Evolutionary conservation across 2,888 invertebrate species (phyloP).

Genomic region (Rhorus exstirpatorius): DNA sequence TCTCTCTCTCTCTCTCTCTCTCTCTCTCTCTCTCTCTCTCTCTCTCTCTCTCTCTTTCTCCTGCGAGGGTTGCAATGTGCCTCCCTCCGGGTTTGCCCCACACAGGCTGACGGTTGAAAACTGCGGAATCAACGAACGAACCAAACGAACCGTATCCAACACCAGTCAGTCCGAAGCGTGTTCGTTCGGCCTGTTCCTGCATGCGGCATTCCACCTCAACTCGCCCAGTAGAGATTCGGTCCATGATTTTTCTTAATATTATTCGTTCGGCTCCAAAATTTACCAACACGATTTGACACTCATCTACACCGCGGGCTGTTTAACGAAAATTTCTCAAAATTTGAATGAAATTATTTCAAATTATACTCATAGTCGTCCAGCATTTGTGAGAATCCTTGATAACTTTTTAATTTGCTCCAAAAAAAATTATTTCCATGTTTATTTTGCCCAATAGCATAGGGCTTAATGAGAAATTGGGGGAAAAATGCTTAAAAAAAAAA

Average conservation of each 20-base stretch:
- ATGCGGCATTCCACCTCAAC: background rate
- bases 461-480: too few species aligned
- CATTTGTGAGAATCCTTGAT: too few species aligned
- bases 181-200: background rate
- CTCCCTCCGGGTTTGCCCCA: constrained; percentile 51
- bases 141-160: constrained; percentile 49
- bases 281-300: too few species aligned
- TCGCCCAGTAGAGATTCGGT: background rate
- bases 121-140: constrained; percentile 68
- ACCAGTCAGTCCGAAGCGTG: constrained; percentile 20
- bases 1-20: constrained; percentile 11
- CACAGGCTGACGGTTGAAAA: constrained; percentile 67
- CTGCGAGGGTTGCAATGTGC: constrained; percentile 33
- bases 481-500: too few species aligned
- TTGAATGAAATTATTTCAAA: too few species aligned
- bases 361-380: too few species aligned
- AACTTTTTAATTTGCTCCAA: too few species aligned
- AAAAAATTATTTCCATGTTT: too few species aligned
- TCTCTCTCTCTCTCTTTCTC: constrained; percentile 14
- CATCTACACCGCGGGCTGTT: too few species aligned
- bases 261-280: too few species aligned
- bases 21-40: constrained; percentile 19
- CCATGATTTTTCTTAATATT: background rate
- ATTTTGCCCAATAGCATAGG: too few species aligned
- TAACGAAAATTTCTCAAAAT: too few species aligned